A percentile compares a stretch with the other conserved stretches of the same genome.
phyloP scores from a whole-genome alignment of 2,113 vertebrate species.

The Cyrtonyx montezumae region DNA sequence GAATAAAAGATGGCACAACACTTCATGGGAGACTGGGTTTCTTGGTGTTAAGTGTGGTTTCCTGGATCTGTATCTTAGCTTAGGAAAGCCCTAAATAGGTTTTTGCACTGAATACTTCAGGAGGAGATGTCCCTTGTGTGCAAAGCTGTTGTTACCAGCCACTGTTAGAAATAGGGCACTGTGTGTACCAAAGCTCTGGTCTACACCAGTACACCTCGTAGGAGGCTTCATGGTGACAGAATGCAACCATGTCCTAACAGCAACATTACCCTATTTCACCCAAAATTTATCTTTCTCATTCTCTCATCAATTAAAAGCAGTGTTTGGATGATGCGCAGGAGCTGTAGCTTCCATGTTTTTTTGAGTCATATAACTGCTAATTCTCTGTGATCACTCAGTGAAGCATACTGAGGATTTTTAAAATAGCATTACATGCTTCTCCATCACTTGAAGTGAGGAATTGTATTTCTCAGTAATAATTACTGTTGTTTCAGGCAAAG shows the following conservation, averaged over 20 bases:
- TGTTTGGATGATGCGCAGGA: background rate
- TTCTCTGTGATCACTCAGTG: background rate
- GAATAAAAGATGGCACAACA: conserved; percentile 1
- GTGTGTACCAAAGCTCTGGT: fast-evolving
- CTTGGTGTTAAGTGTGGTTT: conserved; percentile 46
- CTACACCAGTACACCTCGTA: background rate
- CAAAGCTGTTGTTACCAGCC: background rate
- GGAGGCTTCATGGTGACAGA: background rate
- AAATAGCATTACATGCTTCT: conserved; percentile 1
- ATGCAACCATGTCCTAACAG: background rate
- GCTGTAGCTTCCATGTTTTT: conserved; percentile 5
- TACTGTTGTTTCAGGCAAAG: conserved; percentile 4
- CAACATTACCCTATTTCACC: background rate
- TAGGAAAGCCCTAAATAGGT: conserved; percentile 40
- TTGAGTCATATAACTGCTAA: background rate
- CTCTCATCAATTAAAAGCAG: background rate
- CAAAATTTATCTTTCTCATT: background rate
- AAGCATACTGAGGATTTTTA: conserved; percentile 6
- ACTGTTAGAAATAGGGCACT: fast-evolving
- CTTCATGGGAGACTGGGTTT: conserved; percentile 32
- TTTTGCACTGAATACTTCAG: background rate
- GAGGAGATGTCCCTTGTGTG: background rate
- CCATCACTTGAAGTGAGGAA: background rate
- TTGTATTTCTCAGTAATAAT: conserved; percentile 8
- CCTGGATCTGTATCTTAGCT: background rate